These are phyloP conservation scores for Bovichtus variegatus DNA, from an alignment of 2,797 vertebrate species.

Conservation along the genomic window DNA sequence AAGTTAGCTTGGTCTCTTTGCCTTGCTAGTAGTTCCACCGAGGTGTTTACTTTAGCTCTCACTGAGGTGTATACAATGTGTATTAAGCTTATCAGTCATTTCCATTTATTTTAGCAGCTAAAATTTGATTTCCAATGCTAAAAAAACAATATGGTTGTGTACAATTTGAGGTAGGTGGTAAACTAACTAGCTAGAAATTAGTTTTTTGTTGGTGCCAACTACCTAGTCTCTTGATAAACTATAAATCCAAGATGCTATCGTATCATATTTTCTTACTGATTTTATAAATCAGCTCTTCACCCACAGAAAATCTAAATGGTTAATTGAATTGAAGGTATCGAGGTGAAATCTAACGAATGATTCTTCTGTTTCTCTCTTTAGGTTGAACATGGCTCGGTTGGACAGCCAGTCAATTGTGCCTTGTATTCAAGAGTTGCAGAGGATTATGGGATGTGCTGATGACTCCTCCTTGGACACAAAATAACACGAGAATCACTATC, in stretches of 20 bases:
- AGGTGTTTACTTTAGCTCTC: not conserved
- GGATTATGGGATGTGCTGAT: constrained; percentile 64
- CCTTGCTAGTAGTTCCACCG: not conserved
- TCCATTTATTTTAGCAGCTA: not conserved
- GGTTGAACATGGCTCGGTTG: constrained; percentile 77
- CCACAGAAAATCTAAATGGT: not conserved
- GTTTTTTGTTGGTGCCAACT: not conserved
- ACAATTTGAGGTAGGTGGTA: not conserved
- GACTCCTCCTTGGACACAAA: constrained; percentile 54
- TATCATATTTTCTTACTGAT: not conserved
- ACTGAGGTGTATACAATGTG: not conserved
- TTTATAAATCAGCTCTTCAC: no score
- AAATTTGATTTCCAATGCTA: not conserved
- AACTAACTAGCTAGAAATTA: not conserved
- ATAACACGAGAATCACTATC: constrained; percentile 24
- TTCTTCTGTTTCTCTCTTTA: constrained; percentile 36
- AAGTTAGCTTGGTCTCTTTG: constrained; percentile 13
- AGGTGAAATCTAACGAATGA: not conserved
- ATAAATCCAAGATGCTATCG: not conserved
- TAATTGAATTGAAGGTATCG: not conserved
- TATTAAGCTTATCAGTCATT: not conserved
- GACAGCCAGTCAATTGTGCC: constrained; percentile 74
- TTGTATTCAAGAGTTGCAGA: constrained; percentile 79
- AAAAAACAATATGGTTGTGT: not conserved
- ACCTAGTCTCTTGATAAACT: not conserved